Evolutionary conservation across 2,113 vertebrate genomes (phyloP).

Genomic region (Heterocephalus glaber): DNA sequence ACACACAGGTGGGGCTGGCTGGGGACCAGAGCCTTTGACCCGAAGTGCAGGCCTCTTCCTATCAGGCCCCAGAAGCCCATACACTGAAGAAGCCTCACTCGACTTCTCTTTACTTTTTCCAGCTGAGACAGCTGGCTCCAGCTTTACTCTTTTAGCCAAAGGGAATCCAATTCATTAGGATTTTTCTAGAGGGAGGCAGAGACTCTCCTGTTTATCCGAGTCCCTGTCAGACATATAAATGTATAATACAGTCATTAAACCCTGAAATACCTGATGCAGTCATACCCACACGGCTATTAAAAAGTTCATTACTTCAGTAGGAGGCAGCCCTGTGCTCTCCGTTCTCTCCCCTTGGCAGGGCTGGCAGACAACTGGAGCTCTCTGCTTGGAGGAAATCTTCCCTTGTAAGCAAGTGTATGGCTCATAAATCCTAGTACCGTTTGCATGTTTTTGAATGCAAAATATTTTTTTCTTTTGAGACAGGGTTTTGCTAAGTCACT

Average conservation of each 20-base stretch:
- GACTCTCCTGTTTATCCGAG: constrained; percentile 37
- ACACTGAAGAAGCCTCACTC: not conserved
- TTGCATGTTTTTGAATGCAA: not conserved
- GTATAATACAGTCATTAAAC: constrained; percentile 51
- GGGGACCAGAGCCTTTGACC: not conserved
- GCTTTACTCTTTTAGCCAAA: constrained; percentile 44
- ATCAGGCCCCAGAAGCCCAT: not conserved
- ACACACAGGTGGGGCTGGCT: not conserved
- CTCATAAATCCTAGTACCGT: not conserved
- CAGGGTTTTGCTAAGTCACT: not conserved
- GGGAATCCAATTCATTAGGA: constrained; percentile 38
- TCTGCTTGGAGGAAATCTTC: not conserved
- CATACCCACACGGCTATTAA: constrained; percentile 51
- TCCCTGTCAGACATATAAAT: constrained; percentile 57
- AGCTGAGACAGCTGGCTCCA: constrained; percentile 22
- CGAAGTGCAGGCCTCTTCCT: not conserved
- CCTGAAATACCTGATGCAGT: not conserved
- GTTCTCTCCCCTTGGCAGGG: not conserved
- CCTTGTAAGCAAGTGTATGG: not conserved
- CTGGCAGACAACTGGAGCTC: not conserved
- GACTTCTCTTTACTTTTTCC: constrained; percentile 3
- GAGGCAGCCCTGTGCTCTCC: not conserved
- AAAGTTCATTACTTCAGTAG: constrained; percentile 16
- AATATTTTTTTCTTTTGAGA: not conserved
- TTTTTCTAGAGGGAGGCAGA: constrained; percentile 43